Percentiles rank a stretch among this genome's conserved stretches.
These are phyloP conservation scores for Mythimna loreyi DNA, from an alignment of 2,888 invertebrate genomes.

Conservation along the genomic window DNA sequence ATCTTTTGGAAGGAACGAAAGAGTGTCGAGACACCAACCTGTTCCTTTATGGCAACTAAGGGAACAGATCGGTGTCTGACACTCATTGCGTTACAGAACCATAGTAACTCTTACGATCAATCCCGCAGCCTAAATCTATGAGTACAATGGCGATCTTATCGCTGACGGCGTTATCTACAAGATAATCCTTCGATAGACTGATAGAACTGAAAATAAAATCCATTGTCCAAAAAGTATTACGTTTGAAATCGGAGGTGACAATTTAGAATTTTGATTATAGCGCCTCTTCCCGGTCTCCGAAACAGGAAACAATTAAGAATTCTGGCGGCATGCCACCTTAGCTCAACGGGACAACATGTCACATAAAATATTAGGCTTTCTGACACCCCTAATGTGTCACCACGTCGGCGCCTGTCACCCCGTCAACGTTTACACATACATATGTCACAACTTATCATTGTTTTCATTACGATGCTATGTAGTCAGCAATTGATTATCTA, in stretches of 20 bases:
- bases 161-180: too few species aligned
- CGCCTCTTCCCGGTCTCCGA: not conserved
- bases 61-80: too few species aligned
- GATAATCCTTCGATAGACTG: too few species aligned
- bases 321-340: slow-evolving; percentile 24
- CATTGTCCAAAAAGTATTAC: not conserved
- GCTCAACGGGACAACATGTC: slow-evolving; percentile 6
- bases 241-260: not conserved
- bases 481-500: slow-evolving; percentile 59
- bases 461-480: slow-evolving; percentile 58
- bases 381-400: slow-evolving; percentile 53
- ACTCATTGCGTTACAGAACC: too few species aligned
- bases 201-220: too few species aligned
- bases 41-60: too few species aligned
- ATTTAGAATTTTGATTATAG: slow-evolving; percentile 9
- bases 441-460: slow-evolving; percentile 62
- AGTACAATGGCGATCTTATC: too few species aligned
- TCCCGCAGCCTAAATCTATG: too few species aligned
- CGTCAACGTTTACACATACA: slow-evolving; percentile 62
- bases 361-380: slow-evolving; percentile 29
- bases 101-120: too few species aligned
- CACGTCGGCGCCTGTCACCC: slow-evolving; percentile 46
- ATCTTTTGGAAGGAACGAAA: too few species aligned
- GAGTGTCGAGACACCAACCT: too few species aligned
- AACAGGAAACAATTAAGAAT: slow-evolving; percentile 41